These are phyloP conservation scores for Embiotoca jacksoni DNA, from an alignment of 2,113 vertebrate species.

Conservation along the genomic window DNA sequence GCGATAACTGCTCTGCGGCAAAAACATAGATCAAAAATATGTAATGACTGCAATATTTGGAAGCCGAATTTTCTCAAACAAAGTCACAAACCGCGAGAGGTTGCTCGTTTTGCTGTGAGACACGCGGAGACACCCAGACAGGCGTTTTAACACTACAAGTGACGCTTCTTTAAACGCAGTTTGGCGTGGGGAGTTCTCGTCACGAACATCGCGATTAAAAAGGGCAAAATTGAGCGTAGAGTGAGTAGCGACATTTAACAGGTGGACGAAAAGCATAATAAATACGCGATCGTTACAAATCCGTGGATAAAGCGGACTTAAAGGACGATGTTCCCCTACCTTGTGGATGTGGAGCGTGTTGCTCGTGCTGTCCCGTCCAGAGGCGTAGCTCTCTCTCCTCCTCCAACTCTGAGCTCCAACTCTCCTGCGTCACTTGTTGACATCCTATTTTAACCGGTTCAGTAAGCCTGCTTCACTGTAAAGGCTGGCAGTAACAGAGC, in stretches of 20 bases:
- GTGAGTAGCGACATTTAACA: background rate
- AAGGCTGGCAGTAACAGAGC: background rate
- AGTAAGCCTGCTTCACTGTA: background rate
- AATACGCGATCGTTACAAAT: background rate
- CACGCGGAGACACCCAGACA: accelerated
- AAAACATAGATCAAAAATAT: background rate
- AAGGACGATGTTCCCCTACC: constrained; percentile 33
- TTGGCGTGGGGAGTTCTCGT: background rate
- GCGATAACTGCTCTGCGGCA: background rate
- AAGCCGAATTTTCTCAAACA: constrained; percentile 6
- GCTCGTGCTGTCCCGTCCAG: background rate
- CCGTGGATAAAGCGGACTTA: background rate
- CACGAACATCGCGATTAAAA: background rate
- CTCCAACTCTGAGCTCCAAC: constrained; percentile 46
- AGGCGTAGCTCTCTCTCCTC: constrained; percentile 52
- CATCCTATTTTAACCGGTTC: constrained; percentile 72
- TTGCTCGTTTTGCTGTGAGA: background rate
- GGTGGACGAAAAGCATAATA: background rate
- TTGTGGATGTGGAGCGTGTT: background rate
- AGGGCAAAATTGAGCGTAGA: background rate
- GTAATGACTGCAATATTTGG: background rate
- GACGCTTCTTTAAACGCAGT: background rate
- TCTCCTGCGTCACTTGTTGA: constrained; percentile 77
- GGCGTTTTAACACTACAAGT: background rate
- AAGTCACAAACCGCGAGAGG: accelerated